Evolutionary conservation across 2,888 invertebrate genomes (phyloP).

Genomic region (Anthophora plumipes): DNA sequence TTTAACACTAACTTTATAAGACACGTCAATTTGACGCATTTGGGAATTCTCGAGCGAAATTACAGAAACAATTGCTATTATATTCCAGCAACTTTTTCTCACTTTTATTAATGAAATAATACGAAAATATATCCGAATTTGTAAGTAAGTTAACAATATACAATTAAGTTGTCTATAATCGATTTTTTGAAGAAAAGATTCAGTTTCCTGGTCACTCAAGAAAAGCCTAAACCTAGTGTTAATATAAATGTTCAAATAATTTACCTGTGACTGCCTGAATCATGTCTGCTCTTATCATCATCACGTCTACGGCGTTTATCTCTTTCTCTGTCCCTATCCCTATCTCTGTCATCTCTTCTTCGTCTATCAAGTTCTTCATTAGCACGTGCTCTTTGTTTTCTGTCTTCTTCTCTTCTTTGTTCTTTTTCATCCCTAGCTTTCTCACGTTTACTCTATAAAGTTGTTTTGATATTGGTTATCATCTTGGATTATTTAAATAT

Average conservation of each 20-base stretch:
- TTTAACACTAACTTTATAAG: no score
- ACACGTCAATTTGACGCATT: no score
- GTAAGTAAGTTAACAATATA: no score
- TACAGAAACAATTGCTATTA: no score
- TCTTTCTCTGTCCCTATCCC: constrained; percentile 77
- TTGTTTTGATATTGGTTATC: not conserved
- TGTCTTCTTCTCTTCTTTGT: constrained; percentile 85
- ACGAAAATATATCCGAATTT: no score
- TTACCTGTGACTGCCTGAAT: constrained; percentile 79
- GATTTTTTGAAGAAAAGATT: no score
- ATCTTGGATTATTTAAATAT: not conserved
- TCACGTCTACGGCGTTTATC: constrained; percentile 82
- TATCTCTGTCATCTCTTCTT: constrained; percentile 77
- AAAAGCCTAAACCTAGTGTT: no score
- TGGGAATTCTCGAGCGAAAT: no score
- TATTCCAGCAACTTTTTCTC: no score
- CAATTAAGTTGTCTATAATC: no score
- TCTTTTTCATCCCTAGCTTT: constrained; percentile 86
- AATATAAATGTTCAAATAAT: not conserved
- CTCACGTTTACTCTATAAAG: constrained; percentile 83
- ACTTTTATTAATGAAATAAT: no score
- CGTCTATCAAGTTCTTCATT: constrained; percentile 81
- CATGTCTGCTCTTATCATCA: constrained; percentile 81
- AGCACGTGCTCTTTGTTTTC: constrained; percentile 84
- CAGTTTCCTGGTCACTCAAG: no score